A percentile compares a stretch with the other conserved stretches of the same genome.
These are phyloP conservation scores for Dendrocopos noguchii DNA, from an alignment of 2,113 vertebrate genomes.

Conservation along the genomic window DNA sequence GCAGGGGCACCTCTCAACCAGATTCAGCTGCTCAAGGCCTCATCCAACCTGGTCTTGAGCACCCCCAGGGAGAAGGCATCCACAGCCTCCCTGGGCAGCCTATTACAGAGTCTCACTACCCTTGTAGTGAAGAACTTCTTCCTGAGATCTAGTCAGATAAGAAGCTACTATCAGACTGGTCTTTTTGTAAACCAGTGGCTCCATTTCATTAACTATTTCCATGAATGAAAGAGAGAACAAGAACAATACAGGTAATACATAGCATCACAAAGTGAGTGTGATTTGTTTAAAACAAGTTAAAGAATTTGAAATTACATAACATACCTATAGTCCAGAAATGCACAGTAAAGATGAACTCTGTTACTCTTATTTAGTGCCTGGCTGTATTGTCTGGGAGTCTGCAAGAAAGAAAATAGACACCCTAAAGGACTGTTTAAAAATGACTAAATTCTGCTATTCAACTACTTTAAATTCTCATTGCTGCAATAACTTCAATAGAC, in stretches of 20 bases:
- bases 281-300: neutral
- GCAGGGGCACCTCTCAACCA: too few relatives aligned
- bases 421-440: neutral
- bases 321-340: slow-evolving; percentile 95
- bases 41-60: too few relatives aligned
- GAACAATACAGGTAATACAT: neutral
- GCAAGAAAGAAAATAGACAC: slow-evolving; percentile 40
- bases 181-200: neutral
- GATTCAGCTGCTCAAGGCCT: too few relatives aligned
- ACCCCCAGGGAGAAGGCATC: too few relatives aligned
- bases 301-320: neutral
- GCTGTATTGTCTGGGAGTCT: slow-evolving; percentile 83
- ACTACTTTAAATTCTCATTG: neutral
- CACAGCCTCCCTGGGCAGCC: too few relatives aligned
- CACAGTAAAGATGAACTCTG: slow-evolving; percentile 88
- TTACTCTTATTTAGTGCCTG: slow-evolving; percentile 84
- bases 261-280: neutral
- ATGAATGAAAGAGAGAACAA: neutral
- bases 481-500: neutral
- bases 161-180: neutral
- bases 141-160: neutral
- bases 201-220: neutral
- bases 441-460: neutral
- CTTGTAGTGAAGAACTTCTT: too few relatives aligned
- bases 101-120: too few relatives aligned